phyloP scores from a whole-genome alignment of 2,888 invertebrate genomes.

The Conomelus anceps region DNA sequence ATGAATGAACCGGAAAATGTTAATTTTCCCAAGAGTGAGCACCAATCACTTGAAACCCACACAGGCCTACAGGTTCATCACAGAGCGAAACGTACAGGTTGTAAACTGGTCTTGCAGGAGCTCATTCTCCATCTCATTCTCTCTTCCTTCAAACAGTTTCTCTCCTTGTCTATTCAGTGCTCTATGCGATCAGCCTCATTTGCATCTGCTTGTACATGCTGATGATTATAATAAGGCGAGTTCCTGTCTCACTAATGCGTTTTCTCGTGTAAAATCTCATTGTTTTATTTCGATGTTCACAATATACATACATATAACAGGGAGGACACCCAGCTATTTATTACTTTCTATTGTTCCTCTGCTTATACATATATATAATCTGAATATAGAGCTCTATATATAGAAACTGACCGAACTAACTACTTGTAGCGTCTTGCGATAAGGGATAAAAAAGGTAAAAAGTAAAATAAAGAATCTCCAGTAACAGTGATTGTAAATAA shows the following conservation, averaged over 20 bases:
- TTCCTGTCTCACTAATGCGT: slow-evolving; percentile 6
- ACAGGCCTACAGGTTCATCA: not conserved
- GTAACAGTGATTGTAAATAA: too few species aligned
- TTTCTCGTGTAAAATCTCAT: slow-evolving; percentile 1
- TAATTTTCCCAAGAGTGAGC: too few species aligned
- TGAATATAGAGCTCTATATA: not conserved
- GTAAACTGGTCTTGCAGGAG: not conserved
- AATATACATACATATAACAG: not conserved
- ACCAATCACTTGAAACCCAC: too few species aligned
- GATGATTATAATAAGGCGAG: not conserved
- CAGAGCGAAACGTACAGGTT: not conserved
- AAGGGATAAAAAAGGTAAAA: not conserved
- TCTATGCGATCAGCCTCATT: not conserved
- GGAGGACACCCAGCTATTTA: not conserved
- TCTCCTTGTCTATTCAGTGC: not conserved
- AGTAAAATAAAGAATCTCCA: too few species aligned
- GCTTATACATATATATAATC: not conserved
- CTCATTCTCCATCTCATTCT: not conserved
- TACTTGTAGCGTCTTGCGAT: not conserved
- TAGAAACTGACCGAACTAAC: not conserved
- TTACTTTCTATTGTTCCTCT: not conserved
- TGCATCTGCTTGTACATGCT: not conserved
- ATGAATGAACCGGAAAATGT: too few species aligned
- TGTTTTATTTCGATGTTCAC: slow-evolving; percentile 1
- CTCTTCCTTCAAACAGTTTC: not conserved